Evolutionary conservation across 2,888 invertebrate genomes (phyloP).

Genomic region (Meloe dianella): DNA sequence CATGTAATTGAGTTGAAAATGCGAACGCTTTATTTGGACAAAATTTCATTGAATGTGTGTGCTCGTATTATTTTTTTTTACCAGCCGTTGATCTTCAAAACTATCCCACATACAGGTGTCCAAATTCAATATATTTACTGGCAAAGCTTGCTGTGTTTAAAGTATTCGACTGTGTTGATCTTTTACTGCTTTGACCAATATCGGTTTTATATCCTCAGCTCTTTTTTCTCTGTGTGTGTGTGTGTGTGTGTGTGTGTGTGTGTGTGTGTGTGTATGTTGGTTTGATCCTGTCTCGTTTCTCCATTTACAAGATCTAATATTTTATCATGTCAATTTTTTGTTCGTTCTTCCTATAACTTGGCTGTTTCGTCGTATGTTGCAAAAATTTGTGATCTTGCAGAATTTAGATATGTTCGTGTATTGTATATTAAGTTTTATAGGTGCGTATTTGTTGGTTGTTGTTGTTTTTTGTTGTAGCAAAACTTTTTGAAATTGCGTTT

Average conservation of each 20-base stretch:
- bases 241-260: no score
- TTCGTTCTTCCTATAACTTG: background rate
- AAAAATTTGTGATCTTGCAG: background rate
- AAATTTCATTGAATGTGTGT: background rate
- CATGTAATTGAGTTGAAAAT: no score
- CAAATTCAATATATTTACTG: background rate
- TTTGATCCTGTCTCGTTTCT: slow-evolving; percentile 7
- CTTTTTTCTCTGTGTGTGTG: background rate
- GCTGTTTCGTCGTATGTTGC: background rate
- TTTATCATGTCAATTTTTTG: slow-evolving; percentile 5
- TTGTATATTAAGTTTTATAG: slow-evolving; percentile 5
- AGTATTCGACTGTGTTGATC: slow-evolving; percentile 4
- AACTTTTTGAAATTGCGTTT: background rate
- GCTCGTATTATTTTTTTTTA: background rate
- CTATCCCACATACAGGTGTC: background rate
- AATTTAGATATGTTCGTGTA: background rate
- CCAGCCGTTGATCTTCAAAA: background rate
- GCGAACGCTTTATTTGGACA: background rate
- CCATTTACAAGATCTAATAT: slow-evolving; percentile 9
- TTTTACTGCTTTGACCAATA: slow-evolving; percentile 6
- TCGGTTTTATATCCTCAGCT: background rate
- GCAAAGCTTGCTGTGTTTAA: background rate
- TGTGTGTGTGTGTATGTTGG: no score
- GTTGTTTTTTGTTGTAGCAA: background rate
- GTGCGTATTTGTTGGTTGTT: background rate